phyloP scores from a whole-genome alignment of 2,888 invertebrate species.

The Apotomis capreana region DNA sequence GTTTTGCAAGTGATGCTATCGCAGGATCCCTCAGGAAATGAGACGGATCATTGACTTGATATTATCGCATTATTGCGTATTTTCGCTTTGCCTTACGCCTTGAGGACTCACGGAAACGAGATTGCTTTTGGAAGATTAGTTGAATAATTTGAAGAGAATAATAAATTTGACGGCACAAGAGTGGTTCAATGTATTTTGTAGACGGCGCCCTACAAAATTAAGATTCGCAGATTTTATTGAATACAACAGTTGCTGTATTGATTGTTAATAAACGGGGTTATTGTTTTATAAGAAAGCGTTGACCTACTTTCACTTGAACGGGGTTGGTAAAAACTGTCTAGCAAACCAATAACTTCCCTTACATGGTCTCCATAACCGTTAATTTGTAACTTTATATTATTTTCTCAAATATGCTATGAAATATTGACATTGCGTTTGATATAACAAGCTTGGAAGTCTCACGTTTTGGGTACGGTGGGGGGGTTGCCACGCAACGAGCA shows the following conservation, averaged over 20 bases:
- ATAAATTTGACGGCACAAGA: slow-evolving; percentile 30
- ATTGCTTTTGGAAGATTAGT: slow-evolving; percentile 41
- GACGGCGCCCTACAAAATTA: slow-evolving; percentile 21
- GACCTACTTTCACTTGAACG: not conserved
- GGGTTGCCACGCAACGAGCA: no score
- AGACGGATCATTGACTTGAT: slow-evolving; percentile 49
- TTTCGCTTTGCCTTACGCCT: slow-evolving; percentile 41
- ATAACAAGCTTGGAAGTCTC: no score
- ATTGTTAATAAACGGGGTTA: not conserved
- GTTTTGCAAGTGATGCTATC: slow-evolving; percentile 48
- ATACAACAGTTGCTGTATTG: not conserved
- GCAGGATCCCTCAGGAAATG: slow-evolving; percentile 46
- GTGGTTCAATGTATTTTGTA: slow-evolving; percentile 23
- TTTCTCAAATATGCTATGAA: no score
- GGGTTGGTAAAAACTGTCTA: no score
- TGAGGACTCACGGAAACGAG: slow-evolving; percentile 39
- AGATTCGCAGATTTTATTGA: slow-evolving; percentile 5
- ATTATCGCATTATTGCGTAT: slow-evolving; percentile 47
- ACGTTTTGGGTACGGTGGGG: not conserved
- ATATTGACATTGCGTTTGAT: no score
- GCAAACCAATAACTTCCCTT: no score
- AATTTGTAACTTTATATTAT: no score
- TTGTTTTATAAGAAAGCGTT: not conserved
- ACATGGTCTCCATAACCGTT: no score
- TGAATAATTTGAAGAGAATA: slow-evolving; percentile 39